Percentiles rank a stretch among this genome's conserved stretches.
Evolutionary conservation across 2,797 vertebrate species (phyloP).

Genomic region (Darevskia mixta): DNA sequence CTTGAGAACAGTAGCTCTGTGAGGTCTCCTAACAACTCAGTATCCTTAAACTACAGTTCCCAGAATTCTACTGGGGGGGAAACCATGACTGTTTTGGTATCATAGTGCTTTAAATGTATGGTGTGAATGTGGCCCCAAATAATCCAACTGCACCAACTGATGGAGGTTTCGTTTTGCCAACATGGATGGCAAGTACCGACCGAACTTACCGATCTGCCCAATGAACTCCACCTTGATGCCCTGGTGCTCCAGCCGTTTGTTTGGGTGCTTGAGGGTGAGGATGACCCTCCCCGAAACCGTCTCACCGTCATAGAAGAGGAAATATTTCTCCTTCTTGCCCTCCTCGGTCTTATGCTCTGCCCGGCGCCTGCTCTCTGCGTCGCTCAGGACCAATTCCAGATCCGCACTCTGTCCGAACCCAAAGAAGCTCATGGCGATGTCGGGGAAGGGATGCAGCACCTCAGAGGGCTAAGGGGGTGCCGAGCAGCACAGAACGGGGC

Average conservation of each 20-base stretch:
- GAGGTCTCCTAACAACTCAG: no score
- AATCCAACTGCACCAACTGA: no score
- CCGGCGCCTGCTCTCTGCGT: conserved; percentile 90
- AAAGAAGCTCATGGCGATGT: conserved; percentile 90
- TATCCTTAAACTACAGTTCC: no score
- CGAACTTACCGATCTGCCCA: conserved; percentile 92
- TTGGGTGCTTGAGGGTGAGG: conserved; percentile 93
- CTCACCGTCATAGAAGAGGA: conserved; percentile 96
- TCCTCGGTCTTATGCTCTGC: conserved; percentile 93
- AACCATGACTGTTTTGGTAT: no score
- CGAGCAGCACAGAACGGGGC: background rate
- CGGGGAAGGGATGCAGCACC: background rate
- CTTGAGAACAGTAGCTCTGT: no score
- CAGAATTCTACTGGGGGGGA: no score
- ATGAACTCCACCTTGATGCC: conserved; percentile 99
- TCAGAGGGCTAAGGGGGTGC: no score
- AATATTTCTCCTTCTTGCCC: conserved; percentile 95
- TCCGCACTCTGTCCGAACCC: conserved; percentile 93
- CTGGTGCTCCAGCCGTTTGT: conserved; percentile 95
- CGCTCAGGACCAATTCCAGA: conserved; percentile 90
- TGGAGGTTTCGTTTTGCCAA: background rate
- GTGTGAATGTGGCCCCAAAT: no score
- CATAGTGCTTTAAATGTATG: no score
- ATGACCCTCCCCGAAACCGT: conserved; percentile 94
- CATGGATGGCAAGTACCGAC: background rate